These are phyloP conservation scores for Rotaria socialis DNA, from an alignment of 2,888 invertebrate genomes.

Conservation along the genomic window DNA sequence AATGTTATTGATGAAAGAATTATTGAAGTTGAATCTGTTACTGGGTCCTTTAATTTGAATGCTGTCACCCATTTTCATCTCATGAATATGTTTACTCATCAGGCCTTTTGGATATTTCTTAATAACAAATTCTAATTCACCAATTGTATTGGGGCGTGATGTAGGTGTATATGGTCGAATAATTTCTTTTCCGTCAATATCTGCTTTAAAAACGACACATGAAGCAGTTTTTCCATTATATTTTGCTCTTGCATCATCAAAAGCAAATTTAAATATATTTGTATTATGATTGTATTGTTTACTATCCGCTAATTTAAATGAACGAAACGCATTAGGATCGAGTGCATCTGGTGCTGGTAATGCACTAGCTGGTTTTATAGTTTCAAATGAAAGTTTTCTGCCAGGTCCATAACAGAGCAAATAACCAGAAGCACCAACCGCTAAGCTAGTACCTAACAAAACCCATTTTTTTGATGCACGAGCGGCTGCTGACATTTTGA, in stretches of 20 bases:
- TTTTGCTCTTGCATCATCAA: constrained; percentile 12
- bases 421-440: background rate
- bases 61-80: background rate
- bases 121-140: background rate
- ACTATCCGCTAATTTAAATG: constrained; percentile 4
- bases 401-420: background rate
- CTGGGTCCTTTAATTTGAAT: constrained; percentile 32
- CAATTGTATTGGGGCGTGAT: constrained; percentile 14
- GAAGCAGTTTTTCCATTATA: constrained; percentile 32
- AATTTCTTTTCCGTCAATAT: background rate
- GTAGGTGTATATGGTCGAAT: constrained; percentile 16
- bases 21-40: background rate
- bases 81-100: background rate
- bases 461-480: constrained; percentile 14
- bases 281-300: constrained; percentile 17
- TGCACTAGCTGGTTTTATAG: background rate
- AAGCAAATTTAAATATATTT: constrained; percentile 10
- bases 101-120: background rate
- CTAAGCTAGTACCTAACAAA: background rate
- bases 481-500: background rate
- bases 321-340: constrained; percentile 12
- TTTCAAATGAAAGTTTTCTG: background rate
- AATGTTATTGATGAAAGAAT: background rate
- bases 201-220: background rate
- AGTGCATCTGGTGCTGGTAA: background rate